phyloP scores from a whole-genome alignment of 92 coral and sea anemone species.

The Pocillopora meandrina region DNA sequence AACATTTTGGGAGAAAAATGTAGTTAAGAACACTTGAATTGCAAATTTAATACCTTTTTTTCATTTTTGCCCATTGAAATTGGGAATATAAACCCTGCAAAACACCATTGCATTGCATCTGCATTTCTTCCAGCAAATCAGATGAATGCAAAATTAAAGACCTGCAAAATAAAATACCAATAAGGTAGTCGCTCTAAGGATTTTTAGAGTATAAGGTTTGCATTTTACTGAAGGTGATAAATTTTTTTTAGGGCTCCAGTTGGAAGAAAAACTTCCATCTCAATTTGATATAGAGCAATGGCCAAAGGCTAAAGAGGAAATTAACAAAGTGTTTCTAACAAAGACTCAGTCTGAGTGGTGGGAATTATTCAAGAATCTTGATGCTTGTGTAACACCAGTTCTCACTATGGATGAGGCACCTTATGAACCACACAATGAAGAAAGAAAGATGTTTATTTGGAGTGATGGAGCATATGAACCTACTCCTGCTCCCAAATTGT shows the following conservation, averaged over 20 bases:
- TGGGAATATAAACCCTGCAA: too few relatives aligned
- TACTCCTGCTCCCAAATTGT: conserved; percentile 86
- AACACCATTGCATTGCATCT: too few relatives aligned
- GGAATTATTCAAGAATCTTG: conserved; percentile 75
- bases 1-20: too few relatives aligned
- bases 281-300: conserved; percentile 73
- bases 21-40: too few relatives aligned
- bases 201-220: not conserved
- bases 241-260: conserved; percentile 62
- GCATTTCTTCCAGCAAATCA: too few relatives aligned
- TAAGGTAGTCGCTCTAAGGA: too few relatives aligned
- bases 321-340: conserved; percentile 65
- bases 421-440: conserved; percentile 70
- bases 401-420: conserved; percentile 79
- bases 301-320: conserved; percentile 63
- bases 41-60: too few relatives aligned
- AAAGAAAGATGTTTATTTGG: conserved; percentile 65
- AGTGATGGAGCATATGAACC: conserved; percentile 71
- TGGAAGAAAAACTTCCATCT: conserved; percentile 67
- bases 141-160: too few relatives aligned
- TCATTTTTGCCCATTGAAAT: too few relatives aligned
- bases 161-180: too few relatives aligned
- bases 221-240: not conserved
- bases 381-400: conserved; percentile 96
- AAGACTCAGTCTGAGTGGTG: conserved; percentile 90